Evolutionary conservation across 1,140 invertebrate genomes (phyloP).

Genomic region (Centruroides sculpturatus): DNA sequence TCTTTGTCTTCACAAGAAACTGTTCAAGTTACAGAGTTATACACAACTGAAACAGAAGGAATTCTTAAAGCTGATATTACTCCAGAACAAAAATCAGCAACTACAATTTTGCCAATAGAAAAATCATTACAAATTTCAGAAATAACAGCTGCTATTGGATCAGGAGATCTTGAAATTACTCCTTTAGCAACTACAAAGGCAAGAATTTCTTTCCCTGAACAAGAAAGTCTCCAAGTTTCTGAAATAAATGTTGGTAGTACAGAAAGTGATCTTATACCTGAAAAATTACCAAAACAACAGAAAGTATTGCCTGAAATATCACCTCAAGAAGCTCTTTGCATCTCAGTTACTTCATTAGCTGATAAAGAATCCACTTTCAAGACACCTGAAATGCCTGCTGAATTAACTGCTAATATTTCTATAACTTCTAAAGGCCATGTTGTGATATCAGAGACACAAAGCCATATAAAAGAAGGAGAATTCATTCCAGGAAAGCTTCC

Average conservation of each 20-base stretch:
- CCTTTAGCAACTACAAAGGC: neutral
- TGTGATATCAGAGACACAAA: conserved; percentile 8
- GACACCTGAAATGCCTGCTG: neutral
- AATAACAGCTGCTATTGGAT: conserved; percentile 4
- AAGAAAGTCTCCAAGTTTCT: conserved; percentile 14
- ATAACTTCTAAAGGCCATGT: conserved; percentile 5
- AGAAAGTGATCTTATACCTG: conserved; percentile 2
- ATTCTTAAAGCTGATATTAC: conserved; percentile 7
- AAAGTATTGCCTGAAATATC: conserved; percentile 3
- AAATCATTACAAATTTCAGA: conserved; percentile 15
- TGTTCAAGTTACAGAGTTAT: conserved; percentile 12
- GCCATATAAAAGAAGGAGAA: conserved; percentile 8
- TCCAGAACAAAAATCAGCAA: conserved; percentile 7
- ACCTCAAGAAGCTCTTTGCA: conserved; percentile 10
- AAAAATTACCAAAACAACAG: conserved; percentile 4
- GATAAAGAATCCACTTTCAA: conserved; percentile 6
- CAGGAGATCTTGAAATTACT: conserved; percentile 9
- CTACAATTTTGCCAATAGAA: conserved; percentile 1
- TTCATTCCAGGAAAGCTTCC: conserved; percentile 9
- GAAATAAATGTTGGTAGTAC: conserved; percentile 6
- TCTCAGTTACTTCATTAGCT: conserved; percentile 5
- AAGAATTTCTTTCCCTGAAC: conserved; percentile 14
- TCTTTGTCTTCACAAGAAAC: conserved; percentile 13
- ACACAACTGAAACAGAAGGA: conserved; percentile 8
- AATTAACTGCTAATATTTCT: neutral